Base-by-base conservation (phyloP, 2,888 invertebrate genomes). In the Philereme vetulata region DNA sequence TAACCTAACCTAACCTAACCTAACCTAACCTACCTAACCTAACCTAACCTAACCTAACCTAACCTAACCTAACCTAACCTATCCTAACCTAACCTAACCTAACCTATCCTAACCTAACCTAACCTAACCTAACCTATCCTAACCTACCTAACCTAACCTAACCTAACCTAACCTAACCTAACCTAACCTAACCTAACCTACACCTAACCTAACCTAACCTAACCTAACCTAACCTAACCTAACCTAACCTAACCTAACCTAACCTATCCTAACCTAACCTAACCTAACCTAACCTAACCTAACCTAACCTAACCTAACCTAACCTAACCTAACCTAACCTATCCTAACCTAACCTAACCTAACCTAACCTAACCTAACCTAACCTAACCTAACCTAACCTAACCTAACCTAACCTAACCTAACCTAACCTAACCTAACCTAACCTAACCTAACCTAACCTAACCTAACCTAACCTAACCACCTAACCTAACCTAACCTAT, bases 241-340 rank as follows among this genome's bases (percentile, higher is more conserved):
- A 66, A 68, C 66, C 68, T 63, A 61, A 64, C 62, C 66, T 65
- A 65, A 67, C 64, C 69, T 64, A 68, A 70, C 70, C 70, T 70
- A 70, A 70, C 70, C 70, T 70, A 70, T 66, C 70, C 67, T 67
- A 70, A 66, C 70, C 64, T 63, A 68, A 63, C 68, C 67, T 67
- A 68, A 67, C 70, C 68, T 67, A 68, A 66, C 67, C 66, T 66
- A 65, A 62, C 66, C 65, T 64, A 66, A 68, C 68, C 68, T 68
- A 70, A 68, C 70, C 68, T 67, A 70, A 66, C 67, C 66, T 67
- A 70, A 66, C 70, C 67, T 66, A 67, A 66, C 67, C 65, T 63
- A 66, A 65, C 60, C 66, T 62, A 68, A 68, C 67, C 67, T 67
- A 70, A 70, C 67, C 67, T 67, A 70, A 67, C 67, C 66, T 66